A percentile compares a stretch with the other conserved stretches of the same genome.
phyloP scores from a whole-genome alignment of 2,113 vertebrate genomes.

The Petrocephalus zakoni region DNA sequence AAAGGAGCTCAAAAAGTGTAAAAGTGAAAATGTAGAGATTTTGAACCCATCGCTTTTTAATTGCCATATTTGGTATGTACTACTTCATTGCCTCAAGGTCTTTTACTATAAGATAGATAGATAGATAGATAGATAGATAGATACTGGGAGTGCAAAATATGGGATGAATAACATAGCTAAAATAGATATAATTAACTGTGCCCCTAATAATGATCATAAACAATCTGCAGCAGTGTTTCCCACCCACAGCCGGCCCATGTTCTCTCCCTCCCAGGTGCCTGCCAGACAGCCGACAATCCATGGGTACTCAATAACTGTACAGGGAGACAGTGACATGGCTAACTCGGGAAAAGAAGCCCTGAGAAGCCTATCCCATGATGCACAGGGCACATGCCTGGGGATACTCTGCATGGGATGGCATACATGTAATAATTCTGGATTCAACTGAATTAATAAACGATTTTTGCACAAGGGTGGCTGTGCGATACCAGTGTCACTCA shows the following conservation, averaged over 20 bases:
- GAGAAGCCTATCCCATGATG: neutral
- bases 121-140: too few relatives aligned
- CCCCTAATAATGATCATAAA: neutral
- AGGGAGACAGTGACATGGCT: neutral
- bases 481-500: neutral
- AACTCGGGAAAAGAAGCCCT: neutral
- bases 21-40: too few relatives aligned
- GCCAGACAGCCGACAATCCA: too few relatives aligned
- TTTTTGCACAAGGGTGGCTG: neutral
- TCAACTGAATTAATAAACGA: neutral
- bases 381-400: neutral
- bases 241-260: too few relatives aligned
- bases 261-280: too few relatives aligned
- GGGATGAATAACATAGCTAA: neutral
- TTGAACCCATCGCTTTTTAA: too few relatives aligned
- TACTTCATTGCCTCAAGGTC: neutral
- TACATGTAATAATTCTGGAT: neutral
- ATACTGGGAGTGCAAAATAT: too few relatives aligned
- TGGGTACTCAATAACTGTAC: too few relatives aligned
- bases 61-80: neutral
- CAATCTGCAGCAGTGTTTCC: neutral
- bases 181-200: neutral
- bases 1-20: neutral
- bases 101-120: neutral
- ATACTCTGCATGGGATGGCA: neutral